Base-by-base conservation (phyloP, 2,888 invertebrate species). In the Aproaerema taeniolella region DNA sequence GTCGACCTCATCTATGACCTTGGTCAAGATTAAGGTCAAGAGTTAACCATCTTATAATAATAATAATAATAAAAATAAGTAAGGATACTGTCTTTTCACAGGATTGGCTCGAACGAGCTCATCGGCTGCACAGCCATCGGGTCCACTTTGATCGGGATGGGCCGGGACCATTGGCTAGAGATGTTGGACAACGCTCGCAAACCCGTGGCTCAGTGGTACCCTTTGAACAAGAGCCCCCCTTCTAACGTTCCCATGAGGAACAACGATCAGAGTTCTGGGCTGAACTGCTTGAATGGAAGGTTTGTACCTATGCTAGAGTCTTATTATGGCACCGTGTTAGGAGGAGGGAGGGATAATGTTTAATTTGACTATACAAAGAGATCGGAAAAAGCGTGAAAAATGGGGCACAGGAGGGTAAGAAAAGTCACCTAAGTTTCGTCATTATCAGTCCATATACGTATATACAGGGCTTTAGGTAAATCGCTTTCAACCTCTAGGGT, bases 91-190 rank as follows among this genome's bases (percentile, higher is more conserved):
- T n/a, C n/a, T n/a, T n/a, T 35, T 7, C 73, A 11, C 77, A 95
- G 96, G 70, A 94, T 96, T 57, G 95, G 95, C 8, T 91, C 93
- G 20, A 95, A 96, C 69, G 95, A 96, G 68, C 78, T 95, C 49
- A 93, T 96, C 86, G 96, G 96, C 2, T 95, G 94, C 69, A 92
- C 92, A 1, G 91, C 92, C n/a, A 91, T 95, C 40, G 95, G 95
- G 0, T 91, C 93, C 0, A 89, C 89, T 41, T 90, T 92, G 59
- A 91, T 92, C 40, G 95, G 94, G 2, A 88, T 91, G 20, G 94
- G 94, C 0, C 89, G 93, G 31, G 94, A 95, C 66, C 95, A 95
- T 61, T 95, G 95, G 95, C 87, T 92, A 41, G 93, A 94, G 75
- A 85, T 95, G 95, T 66, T 95, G 64, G 94, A 94, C 69, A 94